Base-by-base conservation (phyloP, 2,888 invertebrate genomes). In the Nebria brevicollis region DNA sequence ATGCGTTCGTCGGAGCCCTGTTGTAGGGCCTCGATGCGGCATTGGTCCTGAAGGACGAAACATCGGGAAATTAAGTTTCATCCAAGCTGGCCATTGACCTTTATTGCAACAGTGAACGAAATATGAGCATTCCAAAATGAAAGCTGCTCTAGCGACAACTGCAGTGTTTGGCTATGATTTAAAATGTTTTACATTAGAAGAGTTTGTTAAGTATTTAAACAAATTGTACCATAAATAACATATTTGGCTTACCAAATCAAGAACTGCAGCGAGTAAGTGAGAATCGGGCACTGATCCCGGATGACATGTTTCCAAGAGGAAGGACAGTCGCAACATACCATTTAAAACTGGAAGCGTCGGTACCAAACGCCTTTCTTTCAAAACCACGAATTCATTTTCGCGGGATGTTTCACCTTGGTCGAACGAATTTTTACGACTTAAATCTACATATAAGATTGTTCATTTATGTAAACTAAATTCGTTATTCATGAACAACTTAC, bases 41-140 rank as follows among this genome's bases (percentile, higher is more conserved):
- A 92, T 85, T 41, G 94, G 93, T 64, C 94, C 94, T 1, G 94
- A 94, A 0, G 94, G 93, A 72, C 95, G 91, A 87, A 94, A 94
- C 86, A 94, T 92, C 7, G 94, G 93, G 83, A 94, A 91, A 86
- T 95, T 96, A 8, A 96, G 93, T 89, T 97, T 97, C 93, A 98
- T 96, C 98, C 99, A 99, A 79, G 95, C 93, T 0, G 99, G 99
- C 99, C 99, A 99, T 85, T 98, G 97, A 0, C 98, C 98, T 87
- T 97, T 96, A 89, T 99, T 99, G 89, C 99, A 99, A 84, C 97
- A 94, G 87, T 99, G 98, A 1, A 99, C 98, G 85, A 99, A 95
- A 88, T 98, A 95, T 0, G 98, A 95, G 88, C 98, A 98, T 89
- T 99, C 99, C 82, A 99, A 89, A 7, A 99, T 90, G 77, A 99